Base-by-base conservation (phyloP, 2,113 vertebrate genomes). In the Acanthochromis polyacanthus region DNA sequence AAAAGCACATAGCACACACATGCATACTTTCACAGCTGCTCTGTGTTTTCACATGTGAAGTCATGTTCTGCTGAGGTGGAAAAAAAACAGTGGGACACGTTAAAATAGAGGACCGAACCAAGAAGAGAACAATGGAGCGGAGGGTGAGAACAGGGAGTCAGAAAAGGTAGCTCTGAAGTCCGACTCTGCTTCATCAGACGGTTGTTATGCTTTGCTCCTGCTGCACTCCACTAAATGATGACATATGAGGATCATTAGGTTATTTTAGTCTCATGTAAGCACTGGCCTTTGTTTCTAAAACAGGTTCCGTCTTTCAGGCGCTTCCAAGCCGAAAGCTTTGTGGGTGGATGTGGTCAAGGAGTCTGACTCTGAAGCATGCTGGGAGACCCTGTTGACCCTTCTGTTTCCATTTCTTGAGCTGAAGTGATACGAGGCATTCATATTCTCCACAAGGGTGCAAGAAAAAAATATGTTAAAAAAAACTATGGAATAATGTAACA, bases 201-300 rank as follows among this genome's bases (percentile, higher is more conserved):
- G 11, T 48, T 71, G 59, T 45, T 36, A 12, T 36, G 36, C 4
- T 80, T 19, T 53, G 28, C n/a, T 28, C 48, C 52, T 46, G 45
- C 83, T 69, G 40, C 62, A 67, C 71, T 38, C 19, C 23, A 32
- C 45, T 62, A 53, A 78, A 60, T 59, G 22, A 43, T 28, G 60
- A 32, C 84, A 78, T 60, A 38, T 78, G 78, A 68, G 68, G 30
- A 72, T 52, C 62, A 72, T 64, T 53, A 36, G 78, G 22, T 50
- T 74, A 50, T 71, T 67, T 56, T 25, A 9, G 57, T 63, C 71
- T 2, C 6, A 23, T 76, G 52, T 59, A 36, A 57, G 10, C 23
- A 0, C 51, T 19, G 50, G 50, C 56, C 72, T 71, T 60, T 77
- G 30, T 70, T 72, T 40, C 48, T 51, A 40, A n/a, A 52, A 59